Conservation (phyloP, 2,888 invertebrate species). For the Nebria salina region DNA sequence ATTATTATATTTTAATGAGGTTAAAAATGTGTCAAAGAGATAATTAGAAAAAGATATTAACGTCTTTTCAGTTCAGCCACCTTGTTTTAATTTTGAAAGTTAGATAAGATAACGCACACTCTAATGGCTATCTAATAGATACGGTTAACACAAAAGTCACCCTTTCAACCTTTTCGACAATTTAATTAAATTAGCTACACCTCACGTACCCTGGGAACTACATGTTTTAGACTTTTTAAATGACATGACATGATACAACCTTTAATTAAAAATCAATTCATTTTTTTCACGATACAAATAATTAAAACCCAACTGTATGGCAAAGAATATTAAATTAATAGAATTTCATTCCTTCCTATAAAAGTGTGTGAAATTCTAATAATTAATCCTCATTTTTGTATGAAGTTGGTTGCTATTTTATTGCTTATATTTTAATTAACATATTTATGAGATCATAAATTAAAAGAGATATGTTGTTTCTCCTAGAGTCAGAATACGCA, state of each 20-base stretch:
- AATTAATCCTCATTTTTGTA: no score
- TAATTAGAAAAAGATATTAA: not conserved
- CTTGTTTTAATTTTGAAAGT: not conserved
- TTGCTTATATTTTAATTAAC: no score
- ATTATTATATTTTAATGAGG: not conserved
- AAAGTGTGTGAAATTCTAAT: no score
- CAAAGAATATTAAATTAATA: no score
- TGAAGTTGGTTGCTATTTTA: no score
- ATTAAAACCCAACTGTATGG: no score
- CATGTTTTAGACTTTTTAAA: not conserved
- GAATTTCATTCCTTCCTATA: no score
- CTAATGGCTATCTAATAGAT: not conserved
- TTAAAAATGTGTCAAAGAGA: not conserved
- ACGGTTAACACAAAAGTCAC: not conserved
- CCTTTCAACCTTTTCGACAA: not conserved
- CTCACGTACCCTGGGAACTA: not conserved
- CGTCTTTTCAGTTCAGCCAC: not conserved
- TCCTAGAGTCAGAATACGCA: no score
- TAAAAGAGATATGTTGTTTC: no score
- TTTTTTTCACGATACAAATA: not conserved
- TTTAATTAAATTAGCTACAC: not conserved
- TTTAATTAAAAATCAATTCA: not conserved
- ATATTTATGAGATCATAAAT: no score
- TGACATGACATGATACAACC: constrained; percentile 1
- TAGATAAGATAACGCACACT: not conserved